phyloP scores from a whole-genome alignment of 2,888 invertebrate genomes.

The Malacosoma neustria region DNA sequence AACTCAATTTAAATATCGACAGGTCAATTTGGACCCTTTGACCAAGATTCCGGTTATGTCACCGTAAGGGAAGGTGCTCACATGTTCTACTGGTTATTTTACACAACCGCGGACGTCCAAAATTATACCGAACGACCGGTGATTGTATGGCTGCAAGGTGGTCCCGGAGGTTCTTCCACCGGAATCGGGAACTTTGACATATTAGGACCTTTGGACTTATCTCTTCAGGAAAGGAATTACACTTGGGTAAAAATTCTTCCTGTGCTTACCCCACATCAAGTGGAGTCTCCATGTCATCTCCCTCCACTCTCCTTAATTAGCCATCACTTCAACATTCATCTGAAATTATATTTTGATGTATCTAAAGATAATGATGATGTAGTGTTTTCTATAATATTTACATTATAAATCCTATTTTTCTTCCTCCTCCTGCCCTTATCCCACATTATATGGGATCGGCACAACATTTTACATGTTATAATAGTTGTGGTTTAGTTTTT shows the following conservation, averaged over 20 bases:
- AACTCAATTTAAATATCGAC: slow-evolving; percentile 3
- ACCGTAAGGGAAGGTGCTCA: slow-evolving; percentile 83
- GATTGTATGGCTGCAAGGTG: slow-evolving; percentile 93
- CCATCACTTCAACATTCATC: no score
- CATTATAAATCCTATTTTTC: no score
- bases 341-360: no score
- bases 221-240: slow-evolving; percentile 77
- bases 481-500: no score
- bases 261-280: no score
- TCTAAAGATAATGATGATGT: no score
- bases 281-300: no score
- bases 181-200: slow-evolving; percentile 92
- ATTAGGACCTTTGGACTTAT: slow-evolving; percentile 82
- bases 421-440: no score
- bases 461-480: no score
- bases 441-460: no score
- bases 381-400: no score
- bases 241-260: slow-evolving; percentile 81
- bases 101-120: slow-evolving; percentile 77
- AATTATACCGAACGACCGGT: slow-evolving; percentile 81
- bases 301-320: no score
- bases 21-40: slow-evolving; percentile 73
- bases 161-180: slow-evolving; percentile 87
- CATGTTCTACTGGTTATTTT: slow-evolving; percentile 93
- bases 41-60: slow-evolving; percentile 84